Evolutionary conservation across 2,113 vertebrate species (phyloP), one percentile per base, ranked within the genome.

Genomic region (Oxygymnocypris stewartii): DNA sequence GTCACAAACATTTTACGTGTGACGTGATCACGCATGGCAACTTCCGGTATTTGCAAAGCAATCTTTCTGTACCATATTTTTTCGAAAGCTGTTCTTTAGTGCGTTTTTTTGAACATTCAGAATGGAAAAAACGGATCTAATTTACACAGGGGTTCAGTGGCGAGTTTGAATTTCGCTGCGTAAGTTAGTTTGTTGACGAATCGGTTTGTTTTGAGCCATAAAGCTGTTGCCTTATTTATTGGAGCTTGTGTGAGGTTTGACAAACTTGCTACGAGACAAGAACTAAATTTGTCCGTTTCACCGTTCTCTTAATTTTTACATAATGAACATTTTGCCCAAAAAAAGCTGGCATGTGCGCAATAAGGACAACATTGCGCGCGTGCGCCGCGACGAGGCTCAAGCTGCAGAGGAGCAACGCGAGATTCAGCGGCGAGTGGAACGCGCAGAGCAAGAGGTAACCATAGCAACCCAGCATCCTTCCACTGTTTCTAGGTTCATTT

Each of bases 301-400:
- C 28, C 11, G 51, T 12, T 40, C 31, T 74, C 35, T 10, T 31
- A 74, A 84, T 59, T 84, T 9, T 28, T 75, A 54, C 40, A 91
- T 88, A 23, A 98, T 98, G 97, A 98, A 98, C 65, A 98, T 98
- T 85, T 92, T 98, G 13, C 97, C 97, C 0, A 98, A 98, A 89
- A 97, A 98, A 89, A 97, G 97, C 88, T 98, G 97, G 97, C 97
- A 97, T 51, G 97, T 97, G 5, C 95, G 96, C 37, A 98, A 98
- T 89, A 97, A 98, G 81, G 96, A 98, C 88, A 98, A 97, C 89
- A 90, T 97, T 4, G 97, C 95, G 37, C 95, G 95, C 3, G 96
- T 98, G 86, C 94, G 96, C 42, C 95, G 87, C 73, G 97, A 97
- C 84, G 96, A 98, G 85, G 95, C 95, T 0, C 89, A 92, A 51